These are phyloP conservation scores for Drosophila nebulosa DNA, from an alignment of 1,140 invertebrate genomes.

Conservation along the genomic window DNA sequence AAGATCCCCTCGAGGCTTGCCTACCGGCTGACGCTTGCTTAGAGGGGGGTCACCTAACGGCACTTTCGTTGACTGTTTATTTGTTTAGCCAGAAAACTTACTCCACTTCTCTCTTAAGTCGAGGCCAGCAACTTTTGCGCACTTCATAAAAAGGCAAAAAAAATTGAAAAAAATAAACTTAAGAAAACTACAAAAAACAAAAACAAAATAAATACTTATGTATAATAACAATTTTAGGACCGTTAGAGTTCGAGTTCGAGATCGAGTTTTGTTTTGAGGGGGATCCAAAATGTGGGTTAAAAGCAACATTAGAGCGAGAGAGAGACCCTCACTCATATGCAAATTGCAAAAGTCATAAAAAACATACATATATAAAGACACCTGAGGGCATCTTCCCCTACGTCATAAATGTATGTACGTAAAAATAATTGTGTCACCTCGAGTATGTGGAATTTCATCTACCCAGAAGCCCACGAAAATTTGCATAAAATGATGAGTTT, in stretches of 20 bases:
- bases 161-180: too few relatives aligned
- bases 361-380: slow-evolving; percentile 34
- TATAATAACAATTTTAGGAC: slow-evolving; percentile 65
- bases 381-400: slow-evolving; percentile 59
- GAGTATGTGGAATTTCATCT: slow-evolving; percentile 47
- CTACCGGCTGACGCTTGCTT: not conserved
- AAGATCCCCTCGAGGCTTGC: slow-evolving; percentile 30
- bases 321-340: slow-evolving; percentile 27
- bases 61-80: slow-evolving; percentile 40
- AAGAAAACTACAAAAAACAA: slow-evolving; percentile 41
- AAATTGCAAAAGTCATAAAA: slow-evolving; percentile 28
- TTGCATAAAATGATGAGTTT: slow-evolving; percentile 61
- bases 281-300: slow-evolving; percentile 60
- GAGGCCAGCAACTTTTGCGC: slow-evolving; percentile 50
- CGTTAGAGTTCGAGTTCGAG: slow-evolving; percentile 55
- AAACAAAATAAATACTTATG: slow-evolving; percentile 73
- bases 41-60: slow-evolving; percentile 51
- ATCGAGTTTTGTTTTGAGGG: not conserved
- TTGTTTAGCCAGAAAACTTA: slow-evolving; percentile 32
- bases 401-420: not conserved
- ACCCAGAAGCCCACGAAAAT: slow-evolving; percentile 31
- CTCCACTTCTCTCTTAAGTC: slow-evolving; percentile 51
- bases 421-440: slow-evolving; percentile 65
- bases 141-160: slow-evolving; percentile 39
- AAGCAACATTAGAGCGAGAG: not conserved